Evolutionary conservation across 64 coral and sea anemone species (phyloP), one percentile per base, ranked within the genome.

Genomic region (Montipora cactus): DNA sequence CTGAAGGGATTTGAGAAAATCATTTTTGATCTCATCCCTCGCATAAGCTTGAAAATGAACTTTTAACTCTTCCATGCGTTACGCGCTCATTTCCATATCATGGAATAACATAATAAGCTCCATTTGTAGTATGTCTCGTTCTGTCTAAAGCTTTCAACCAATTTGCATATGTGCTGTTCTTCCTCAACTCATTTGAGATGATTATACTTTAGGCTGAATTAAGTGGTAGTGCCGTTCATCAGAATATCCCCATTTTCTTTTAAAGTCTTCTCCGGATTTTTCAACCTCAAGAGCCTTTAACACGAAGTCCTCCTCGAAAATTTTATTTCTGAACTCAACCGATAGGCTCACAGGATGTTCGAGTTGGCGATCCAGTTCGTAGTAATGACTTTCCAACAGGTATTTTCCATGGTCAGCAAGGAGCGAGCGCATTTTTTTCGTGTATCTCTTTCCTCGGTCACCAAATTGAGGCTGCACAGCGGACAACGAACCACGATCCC

Each of bases 401-500:
- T 76, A 84, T 18, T 69, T 59, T 19, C 92, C 92, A 88, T 88
- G 10, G 16, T 22, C 47, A 0, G 76, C 20, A 5, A 93, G 61
- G 51, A 93, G 64, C 22, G 83, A 88, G n/a, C 47, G 59, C 50
- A 93, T n/a, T 9, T 67, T 50, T 50, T 93, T 82, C 76, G 84
- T 78, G 67, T 93, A 93, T 51, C 84, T 74, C 45, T 74, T 79
- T 47, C 92, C 92, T 67, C 75, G 59, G 23, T 93, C 50, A 3
- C 28, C 74, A 0, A 55, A 19, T 49, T 61, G 16, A 12, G 86
- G 84, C 12, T 25, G 83, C 25, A 93, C 73, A 20, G 92, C 84
- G 48, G 83, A 79, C 45, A 93, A 49, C 3, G 92, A 88, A 6
- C 75, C 83, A n/a, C 92, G 80, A 64, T 93, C 92, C 92, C 92